Base-by-base conservation (phyloP, 2,113 vertebrate genomes). In the Anser cygnoides region DNA sequence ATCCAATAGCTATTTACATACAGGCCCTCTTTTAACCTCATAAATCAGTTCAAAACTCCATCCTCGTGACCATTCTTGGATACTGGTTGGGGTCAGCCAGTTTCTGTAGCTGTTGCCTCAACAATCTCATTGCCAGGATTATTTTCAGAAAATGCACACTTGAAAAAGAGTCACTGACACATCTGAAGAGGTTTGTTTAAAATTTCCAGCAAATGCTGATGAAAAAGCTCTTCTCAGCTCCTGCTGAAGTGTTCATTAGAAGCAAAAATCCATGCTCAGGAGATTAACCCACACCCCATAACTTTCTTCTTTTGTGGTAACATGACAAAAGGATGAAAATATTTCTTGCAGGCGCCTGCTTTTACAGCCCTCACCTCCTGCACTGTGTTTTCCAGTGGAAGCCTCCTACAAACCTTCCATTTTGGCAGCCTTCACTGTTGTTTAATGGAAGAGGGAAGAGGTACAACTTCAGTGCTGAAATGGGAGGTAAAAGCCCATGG, bases 361-460 rank as follows among this genome's bases (percentile, higher is more conserved):
- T 44, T 43, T 44, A 6, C 23, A 26, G 5, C 11, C 1, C 37
- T 43, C 75, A 6, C 39, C 70, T 87, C 41, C 2, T 46, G 39
- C 1, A 0, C 17, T 20, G 9, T 41, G 83, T 39, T 89, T 91
- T 50, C 58, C 7, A 2, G 13, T 13, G 50, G 28, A 46, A 0
- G 0, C 13, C 49, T 82, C 50, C 67, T 65, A 21, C 21, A 37
- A 50, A 31, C 39, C 50, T 75, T 52, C 55, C 82, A 14, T 49
- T 49, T 49, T 21, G 46, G 46, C 46, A 49, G n/a, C 72, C 7
- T 33, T 29, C 2, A 0, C 29, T 63, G 65, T 23, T 0, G 1
- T 37, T 57, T 44, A 67, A 39, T 43, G 33, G 66, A 46, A 25
- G 71, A 46, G 23, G 10, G 50, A 33, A n/a, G 54, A 43, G 25